Base-by-base conservation (phyloP, 2,797 vertebrate genomes). In the Propithecus deckenii region DNA sequence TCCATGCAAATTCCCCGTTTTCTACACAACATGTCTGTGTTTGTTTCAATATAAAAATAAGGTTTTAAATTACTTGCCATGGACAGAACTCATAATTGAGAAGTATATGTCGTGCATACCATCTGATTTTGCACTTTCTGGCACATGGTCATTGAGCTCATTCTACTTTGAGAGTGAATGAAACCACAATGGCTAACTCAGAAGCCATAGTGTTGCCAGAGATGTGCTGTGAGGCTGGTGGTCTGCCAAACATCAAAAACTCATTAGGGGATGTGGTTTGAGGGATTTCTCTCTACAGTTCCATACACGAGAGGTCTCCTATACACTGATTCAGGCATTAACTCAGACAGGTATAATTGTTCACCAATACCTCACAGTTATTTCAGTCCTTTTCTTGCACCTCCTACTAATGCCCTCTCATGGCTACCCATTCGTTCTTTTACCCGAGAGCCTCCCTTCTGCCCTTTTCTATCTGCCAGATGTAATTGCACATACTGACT, bases 401-500 rank as follows among this genome's bases (percentile, higher is more conserved):
- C 55, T 74, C 32, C 74, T 72, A n/a, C n/a, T 59, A 89, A 46
- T 57, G 23, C 18, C 65, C 52, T 76, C 38, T 86, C 43, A 5
- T 1, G 32, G 43, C 11, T 52, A 1, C 25, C n/a, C 67, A 48
- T 7, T 20, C 30, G 41, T 59, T 74, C 22, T 23, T 71, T 71
- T 35, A 18, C 38, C 18, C 9, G 23, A n/a, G 6, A 71, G 46
- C 65, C 61, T 94, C 76, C 48, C 28, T 41, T 95, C 79, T 76
- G n/a, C 38, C 22, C 57, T 65, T 83, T 55, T 83, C 41, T 75
- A 35, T 72, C 67, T 92, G 84, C 81, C 84, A 81, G 80, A 76
- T 86, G 72, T 92, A 79, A 95, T 59, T 93, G 84, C 48, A 28
- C n/a, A 76, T 41, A 65, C 28, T 94, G 91, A 93, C 94, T 94